These are phyloP conservation scores for Wasmannia auropunctata DNA, from an alignment of 1,140 invertebrate species.

Conservation along the genomic window DNA sequence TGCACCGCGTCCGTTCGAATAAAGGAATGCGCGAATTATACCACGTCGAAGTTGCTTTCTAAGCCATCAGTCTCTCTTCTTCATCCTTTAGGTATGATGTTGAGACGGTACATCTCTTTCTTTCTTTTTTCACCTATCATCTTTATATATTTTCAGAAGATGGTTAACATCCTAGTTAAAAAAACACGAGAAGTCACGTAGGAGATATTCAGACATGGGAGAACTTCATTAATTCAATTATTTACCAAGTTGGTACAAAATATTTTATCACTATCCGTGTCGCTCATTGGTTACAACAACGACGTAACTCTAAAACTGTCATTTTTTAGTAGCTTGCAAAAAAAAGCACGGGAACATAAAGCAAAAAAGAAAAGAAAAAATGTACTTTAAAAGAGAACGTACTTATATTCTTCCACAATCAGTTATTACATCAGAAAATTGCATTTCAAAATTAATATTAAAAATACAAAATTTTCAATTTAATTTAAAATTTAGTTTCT, in stretches of 20 bases:
- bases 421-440: too few species aligned
- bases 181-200: not conserved
- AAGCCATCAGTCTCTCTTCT: not conserved
- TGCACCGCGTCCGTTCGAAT: not conserved
- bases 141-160: not conserved
- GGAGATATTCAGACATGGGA: not conserved
- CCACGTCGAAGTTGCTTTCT: conserved; percentile 1
- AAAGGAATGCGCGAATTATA: conserved; percentile 4
- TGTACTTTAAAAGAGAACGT: too few species aligned
- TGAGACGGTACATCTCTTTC: not conserved
- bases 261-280: not conserved
- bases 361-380: too few species aligned
- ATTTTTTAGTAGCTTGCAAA: too few species aligned
- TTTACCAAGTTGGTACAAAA: not conserved
- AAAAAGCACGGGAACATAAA: too few species aligned
- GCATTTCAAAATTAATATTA: too few species aligned
- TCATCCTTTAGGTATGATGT: not conserved
- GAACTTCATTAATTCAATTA: not conserved
- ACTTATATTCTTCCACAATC: too few species aligned
- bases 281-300: too few species aligned
- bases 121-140: not conserved
- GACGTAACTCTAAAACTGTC: too few species aligned
- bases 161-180: not conserved
- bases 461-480: too few species aligned
- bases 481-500: too few species aligned